Conservation (phyloP, 92 coral and sea anemone species). For the Scolanthus callimorphus region DNA sequence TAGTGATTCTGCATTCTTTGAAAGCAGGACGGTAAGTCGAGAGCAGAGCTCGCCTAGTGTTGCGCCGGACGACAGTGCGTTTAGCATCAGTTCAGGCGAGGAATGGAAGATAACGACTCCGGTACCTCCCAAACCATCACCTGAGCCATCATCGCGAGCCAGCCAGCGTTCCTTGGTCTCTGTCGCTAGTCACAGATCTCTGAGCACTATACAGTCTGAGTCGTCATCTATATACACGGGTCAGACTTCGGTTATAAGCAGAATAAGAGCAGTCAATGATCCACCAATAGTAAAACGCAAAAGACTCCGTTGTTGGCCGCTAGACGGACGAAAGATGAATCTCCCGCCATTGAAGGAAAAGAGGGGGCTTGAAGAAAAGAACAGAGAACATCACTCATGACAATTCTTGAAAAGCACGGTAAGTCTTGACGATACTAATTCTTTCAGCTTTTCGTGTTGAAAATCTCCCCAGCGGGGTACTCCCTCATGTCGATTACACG, state of each 20-base stretch:
- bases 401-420: neutral
- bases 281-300: neutral
- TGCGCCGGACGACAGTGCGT: conserved; percentile 44
- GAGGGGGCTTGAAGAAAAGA: neutral
- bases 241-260: conserved; percentile 17
- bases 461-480: too few species aligned
- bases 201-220: conserved; percentile 19
- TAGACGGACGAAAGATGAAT: conserved; percentile 17
- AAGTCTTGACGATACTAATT: too few species aligned
- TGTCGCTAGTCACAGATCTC: conserved; percentile 11
- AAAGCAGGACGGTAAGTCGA: conserved; percentile 18
- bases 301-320: conserved; percentile 21
- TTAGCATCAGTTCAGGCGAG: conserved; percentile 39
- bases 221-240: conserved; percentile 11
- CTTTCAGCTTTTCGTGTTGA: too few species aligned
- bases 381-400: neutral
- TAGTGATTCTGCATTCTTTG: conserved; percentile 42
- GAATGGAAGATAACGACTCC: conserved; percentile 16
- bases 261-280: conserved; percentile 10
- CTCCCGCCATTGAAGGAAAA: conserved; percentile 23
- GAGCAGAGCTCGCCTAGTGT: conserved; percentile 16
- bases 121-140: neutral
- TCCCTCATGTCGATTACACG: too few species aligned
- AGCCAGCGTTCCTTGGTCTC: conserved; percentile 14
- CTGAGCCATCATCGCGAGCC: conserved; percentile 2